phyloP scores from a whole-genome alignment of 2,797 vertebrate species.

The Pangasius larnaudii region DNA sequence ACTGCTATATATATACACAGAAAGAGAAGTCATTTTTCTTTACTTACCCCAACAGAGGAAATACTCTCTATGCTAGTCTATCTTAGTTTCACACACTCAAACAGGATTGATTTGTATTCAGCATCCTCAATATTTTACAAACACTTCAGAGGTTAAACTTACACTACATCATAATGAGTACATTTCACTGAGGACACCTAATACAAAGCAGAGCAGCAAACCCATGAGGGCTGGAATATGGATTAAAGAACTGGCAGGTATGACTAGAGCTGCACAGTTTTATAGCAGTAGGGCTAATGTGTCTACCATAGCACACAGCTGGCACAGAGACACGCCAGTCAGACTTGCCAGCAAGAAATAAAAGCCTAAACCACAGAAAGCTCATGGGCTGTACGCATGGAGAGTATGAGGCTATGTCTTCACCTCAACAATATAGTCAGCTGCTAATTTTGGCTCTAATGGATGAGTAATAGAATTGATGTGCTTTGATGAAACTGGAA shows the following conservation, averaged over 20 bases:
- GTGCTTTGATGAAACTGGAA: not conserved
- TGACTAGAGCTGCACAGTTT: not conserved
- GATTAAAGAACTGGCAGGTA: not conserved
- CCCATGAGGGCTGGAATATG: not conserved
- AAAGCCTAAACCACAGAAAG: constrained; percentile 61
- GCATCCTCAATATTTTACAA: constrained; percentile 12
- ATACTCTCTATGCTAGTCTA: not conserved
- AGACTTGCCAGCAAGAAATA: constrained; percentile 65
- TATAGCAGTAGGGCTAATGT: constrained; percentile 41
- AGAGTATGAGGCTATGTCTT: constrained; percentile 60
- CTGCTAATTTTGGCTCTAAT: not conserved
- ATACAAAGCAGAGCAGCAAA: constrained; percentile 22
- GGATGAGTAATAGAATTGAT: not conserved
- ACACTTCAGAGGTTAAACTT: not conserved
- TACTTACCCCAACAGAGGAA: not conserved
- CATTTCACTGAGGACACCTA: constrained; percentile 19
- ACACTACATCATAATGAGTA: not conserved
- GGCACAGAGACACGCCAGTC: constrained; percentile 55
- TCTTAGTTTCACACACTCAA: not conserved
- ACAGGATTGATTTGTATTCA: constrained; percentile 15
- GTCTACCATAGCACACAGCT: constrained; percentile 62
- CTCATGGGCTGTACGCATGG: constrained; percentile 64
- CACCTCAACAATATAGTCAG: not conserved
- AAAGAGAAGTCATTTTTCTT: not conserved
- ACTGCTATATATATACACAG: constrained; percentile 68